A percentile compares a stretch with the other conserved stretches of the same genome.
Evolutionary conservation across 2,888 invertebrate species (phyloP).

Genomic region (Agriopis leucophaearia): DNA sequence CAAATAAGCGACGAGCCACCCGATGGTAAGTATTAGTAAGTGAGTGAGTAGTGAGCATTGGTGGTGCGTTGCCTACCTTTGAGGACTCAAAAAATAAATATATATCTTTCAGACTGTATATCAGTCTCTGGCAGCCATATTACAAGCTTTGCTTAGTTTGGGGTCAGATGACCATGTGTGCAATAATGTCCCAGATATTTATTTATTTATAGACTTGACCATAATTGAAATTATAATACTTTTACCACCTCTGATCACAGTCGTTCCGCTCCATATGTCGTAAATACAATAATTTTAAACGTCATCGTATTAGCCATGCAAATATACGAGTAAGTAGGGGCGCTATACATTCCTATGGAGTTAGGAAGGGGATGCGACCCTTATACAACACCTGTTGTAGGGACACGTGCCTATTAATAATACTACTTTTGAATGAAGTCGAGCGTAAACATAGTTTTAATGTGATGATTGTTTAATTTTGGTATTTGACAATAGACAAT

Average conservation of each 20-base stretch:
- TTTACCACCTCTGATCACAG: conserved; percentile 25
- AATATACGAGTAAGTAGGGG: conserved; percentile 68
- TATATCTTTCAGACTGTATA: no score
- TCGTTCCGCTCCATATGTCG: conserved; percentile 65
- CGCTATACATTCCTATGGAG: conserved; percentile 51
- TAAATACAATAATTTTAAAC: conserved; percentile 60
- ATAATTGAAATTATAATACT: background rate
- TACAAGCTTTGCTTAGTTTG: no score
- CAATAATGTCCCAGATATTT: no score
- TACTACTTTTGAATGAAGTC: conserved; percentile 27
- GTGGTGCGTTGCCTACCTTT: no score
- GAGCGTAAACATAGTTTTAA: conserved; percentile 23
- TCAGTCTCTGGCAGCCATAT: no score
- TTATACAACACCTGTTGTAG: conserved; percentile 53
- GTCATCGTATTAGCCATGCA: conserved; percentile 84
- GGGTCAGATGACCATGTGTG: no score
- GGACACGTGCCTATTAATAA: conserved; percentile 54
- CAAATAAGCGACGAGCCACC: no score
- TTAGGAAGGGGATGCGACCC: conserved; percentile 50
- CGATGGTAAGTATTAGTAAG: no score
- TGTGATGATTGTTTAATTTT: conserved; percentile 12
- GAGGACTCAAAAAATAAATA: no score
- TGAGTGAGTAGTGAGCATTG: no score
- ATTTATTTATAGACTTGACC: no score
- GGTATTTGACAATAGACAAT: background rate